Evolutionary conservation across 2,888 invertebrate genomes (phyloP).

Genomic region (Galeruca laticollis): DNA sequence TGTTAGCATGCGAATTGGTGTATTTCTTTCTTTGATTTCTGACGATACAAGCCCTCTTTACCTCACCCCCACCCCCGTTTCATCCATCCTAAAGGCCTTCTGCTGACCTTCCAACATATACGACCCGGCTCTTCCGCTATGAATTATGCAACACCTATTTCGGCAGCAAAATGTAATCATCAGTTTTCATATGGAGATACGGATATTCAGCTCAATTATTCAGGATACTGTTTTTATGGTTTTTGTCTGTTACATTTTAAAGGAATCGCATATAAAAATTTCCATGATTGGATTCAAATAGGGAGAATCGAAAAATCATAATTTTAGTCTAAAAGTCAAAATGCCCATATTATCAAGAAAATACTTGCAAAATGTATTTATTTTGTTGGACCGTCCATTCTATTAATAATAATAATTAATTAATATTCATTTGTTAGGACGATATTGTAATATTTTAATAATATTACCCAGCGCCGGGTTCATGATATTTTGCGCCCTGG

Average conservation of each 20-base stretch:
- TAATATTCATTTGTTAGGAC: no score
- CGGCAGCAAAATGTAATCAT: conserved; percentile 49
- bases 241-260: conserved; percentile 32
- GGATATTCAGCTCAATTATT: conserved; percentile 37
- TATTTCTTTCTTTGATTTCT: conserved; percentile 64
- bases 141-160: conserved; percentile 61
- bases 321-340: no score
- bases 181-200: conserved; percentile 46
- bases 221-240: conserved; percentile 37
- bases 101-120: conserved; percentile 60
- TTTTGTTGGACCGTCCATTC: no score
- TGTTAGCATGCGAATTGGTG: conserved; percentile 65
- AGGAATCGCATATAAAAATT: conserved; percentile 23
- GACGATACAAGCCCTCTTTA: conserved; percentile 51
- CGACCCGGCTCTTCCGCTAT: conserved; percentile 54
- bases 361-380: no score
- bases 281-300: conserved; percentile 2
- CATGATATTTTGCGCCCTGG: no score
- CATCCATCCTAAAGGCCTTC: conserved; percentile 50
- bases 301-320: background rate
- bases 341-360: no score
- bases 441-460: no score
- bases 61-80: conserved; percentile 1
- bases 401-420: no score
- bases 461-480: no score